phyloP scores from a whole-genome alignment of 2,797 vertebrate genomes.

The Botia almorhae region DNA sequence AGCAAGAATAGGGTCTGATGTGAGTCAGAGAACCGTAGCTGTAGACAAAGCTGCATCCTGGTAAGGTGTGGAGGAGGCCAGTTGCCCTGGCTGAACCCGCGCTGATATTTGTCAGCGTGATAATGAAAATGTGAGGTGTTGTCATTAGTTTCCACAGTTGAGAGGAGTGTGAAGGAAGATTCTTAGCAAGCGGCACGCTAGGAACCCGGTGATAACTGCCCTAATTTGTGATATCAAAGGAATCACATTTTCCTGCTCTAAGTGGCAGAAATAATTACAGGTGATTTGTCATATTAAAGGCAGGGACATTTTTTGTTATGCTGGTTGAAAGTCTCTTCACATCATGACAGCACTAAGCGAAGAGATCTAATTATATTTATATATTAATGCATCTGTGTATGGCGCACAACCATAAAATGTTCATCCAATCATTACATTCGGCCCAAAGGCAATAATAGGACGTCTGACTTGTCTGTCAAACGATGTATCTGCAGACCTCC shows the following conservation, averaged over 20 bases:
- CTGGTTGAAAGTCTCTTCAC: too few species aligned
- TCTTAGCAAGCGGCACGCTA: not conserved
- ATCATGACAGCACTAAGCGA: too few species aligned
- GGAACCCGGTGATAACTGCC: conserved; percentile 2
- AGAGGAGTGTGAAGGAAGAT: not conserved
- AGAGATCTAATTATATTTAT: too few species aligned
- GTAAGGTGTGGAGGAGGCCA: not conserved
- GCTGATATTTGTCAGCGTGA: not conserved
- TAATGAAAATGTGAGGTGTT: not conserved
- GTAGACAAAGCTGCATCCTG: not conserved
- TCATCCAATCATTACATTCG: too few species aligned
- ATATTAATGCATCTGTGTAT: too few species aligned
- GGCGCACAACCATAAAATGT: too few species aligned
- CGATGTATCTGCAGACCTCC: too few species aligned
- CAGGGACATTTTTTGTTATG: too few species aligned
- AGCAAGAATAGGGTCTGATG: not conserved
- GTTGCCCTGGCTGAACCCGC: not conserved
- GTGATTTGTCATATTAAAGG: not conserved
- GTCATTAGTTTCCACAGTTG: not conserved
- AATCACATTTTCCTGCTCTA: not conserved
- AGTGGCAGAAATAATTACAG: conserved; percentile 8
- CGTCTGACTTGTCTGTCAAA: too few species aligned
- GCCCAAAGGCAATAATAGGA: too few species aligned
- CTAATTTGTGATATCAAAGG: conserved; percentile 14
- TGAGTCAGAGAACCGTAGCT: not conserved